These are phyloP conservation scores for Strigamia crassipes DNA, from an alignment of 2,888 invertebrate species.

Conservation along the genomic window DNA sequence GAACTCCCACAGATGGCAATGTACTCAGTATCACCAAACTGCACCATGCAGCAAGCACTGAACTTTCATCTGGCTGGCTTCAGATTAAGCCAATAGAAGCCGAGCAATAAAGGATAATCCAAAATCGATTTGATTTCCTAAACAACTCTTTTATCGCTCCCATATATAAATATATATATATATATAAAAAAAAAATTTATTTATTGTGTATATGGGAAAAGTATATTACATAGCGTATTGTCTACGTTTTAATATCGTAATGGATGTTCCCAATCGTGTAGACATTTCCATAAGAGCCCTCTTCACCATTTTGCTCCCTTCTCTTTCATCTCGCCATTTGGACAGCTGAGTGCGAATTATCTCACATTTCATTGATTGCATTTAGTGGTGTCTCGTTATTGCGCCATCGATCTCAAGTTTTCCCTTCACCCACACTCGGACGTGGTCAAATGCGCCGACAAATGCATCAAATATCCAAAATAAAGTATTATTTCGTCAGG, in stretches of 20 bases:
- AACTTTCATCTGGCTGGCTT: constrained; percentile 37
- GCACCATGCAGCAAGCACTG: constrained; percentile 7
- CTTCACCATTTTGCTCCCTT: background rate
- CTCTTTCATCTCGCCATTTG: constrained; percentile 14
- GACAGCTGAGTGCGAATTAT: constrained; percentile 38
- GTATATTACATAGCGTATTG: background rate
- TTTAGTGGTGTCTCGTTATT: constrained; percentile 23
- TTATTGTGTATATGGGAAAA: background rate
- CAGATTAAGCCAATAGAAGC: constrained; percentile 23
- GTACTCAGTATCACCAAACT: constrained; percentile 29
- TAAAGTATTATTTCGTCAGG: background rate
- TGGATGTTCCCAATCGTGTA: background rate
- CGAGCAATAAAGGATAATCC: constrained; percentile 17
- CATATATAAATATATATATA: background rate
- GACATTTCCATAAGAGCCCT: background rate
- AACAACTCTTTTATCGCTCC: background rate
- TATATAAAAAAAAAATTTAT: background rate
- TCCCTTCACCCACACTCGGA: background rate
- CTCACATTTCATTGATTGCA: constrained; percentile 31
- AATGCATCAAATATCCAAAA: background rate
- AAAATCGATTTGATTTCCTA: constrained; percentile 31
- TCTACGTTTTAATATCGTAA: constrained; percentile 15
- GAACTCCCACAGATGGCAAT: constrained; percentile 2
- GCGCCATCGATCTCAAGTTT: constrained; percentile 15
- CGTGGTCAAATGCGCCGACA: background rate